Evolutionary conservation across 2,797 vertebrate species (phyloP).

Genomic region (Trichosurus vulpecula): DNA sequence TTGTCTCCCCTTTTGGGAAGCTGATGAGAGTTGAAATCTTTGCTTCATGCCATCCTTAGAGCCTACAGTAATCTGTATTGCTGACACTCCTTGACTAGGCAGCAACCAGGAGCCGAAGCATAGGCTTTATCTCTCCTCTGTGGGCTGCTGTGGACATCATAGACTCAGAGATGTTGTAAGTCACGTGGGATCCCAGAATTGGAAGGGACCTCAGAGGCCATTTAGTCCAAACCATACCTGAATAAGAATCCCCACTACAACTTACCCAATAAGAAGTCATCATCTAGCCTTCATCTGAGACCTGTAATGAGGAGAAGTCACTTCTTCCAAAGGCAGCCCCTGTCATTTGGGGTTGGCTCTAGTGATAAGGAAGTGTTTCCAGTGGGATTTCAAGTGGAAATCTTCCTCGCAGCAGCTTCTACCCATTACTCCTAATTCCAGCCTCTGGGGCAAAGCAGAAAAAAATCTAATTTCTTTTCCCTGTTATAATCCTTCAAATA

Average conservation of each 20-base stretch:
- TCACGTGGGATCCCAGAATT: not conserved
- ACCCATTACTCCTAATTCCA: not conserved
- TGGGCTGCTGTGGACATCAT: not conserved
- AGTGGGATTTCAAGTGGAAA: not conserved
- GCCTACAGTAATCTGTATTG: not conserved
- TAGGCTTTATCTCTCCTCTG: not conserved
- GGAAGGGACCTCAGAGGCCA: not conserved
- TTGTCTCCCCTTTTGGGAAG: not conserved
- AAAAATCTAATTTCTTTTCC: not conserved
- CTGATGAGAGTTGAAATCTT: not conserved
- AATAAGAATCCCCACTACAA: not conserved
- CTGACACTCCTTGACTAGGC: not conserved
- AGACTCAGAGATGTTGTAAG: not conserved
- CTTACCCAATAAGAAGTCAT: not conserved
- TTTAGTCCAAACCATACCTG: not conserved
- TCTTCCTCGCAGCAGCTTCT: not conserved
- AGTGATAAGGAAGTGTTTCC: not conserved
- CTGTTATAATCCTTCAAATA: not conserved
- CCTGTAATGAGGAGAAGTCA: not conserved
- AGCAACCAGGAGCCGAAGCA: not conserved
- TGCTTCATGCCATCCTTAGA: not conserved
- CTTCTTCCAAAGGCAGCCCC: not conserved
- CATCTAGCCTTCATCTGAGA: not conserved
- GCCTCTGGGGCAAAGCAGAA: not conserved
- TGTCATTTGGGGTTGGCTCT: not conserved